Base-by-base conservation (phyloP, 1,140 invertebrate species). In the Hesperophylax magnus region DNA sequence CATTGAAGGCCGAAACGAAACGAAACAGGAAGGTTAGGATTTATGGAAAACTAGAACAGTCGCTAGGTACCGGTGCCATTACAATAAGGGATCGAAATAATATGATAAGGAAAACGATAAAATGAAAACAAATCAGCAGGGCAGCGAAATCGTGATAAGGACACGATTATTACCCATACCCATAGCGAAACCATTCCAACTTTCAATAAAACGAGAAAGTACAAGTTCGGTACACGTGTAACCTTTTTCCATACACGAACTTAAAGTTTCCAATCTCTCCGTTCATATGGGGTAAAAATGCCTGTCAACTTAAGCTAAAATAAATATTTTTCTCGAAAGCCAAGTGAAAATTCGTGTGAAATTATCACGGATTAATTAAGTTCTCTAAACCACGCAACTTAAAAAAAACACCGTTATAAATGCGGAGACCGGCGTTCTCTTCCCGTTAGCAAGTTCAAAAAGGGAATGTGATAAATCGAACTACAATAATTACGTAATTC, bases 101-200 rank as follows among this genome's bases (percentile, higher is more conserved):
- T 18, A 6, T n/a, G 56, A 58, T 58, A 18, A 67, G 34, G 20
- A 53, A 71, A 71, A 71, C 67, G 53, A 71, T 52, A 71, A 71
- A 69, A 5, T 9, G 65, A 69, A 69, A 69, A 53, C 67, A 53
- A 71, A 71, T 71, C 67, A 34, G 24, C 31, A 11, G 67, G 34
- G 67, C 67, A 53, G 20, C 15, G n/a, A 22, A 71, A 53, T 71
- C 34, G 15, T 24, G 67, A 71, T 71, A 52, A 71, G 67, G 67
- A n/a, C 14, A 52, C 34, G 53, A 71, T 71, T 47, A 53, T 47
- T 47, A 34, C 27, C n/a, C n/a, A n/a, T 31, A 39, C 63, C 63
- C 22, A 67, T 11, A 14, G 39, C 39, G 31, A 67, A 67, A 31
- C 63, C 27, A 27, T 31, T 67, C 22, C 27, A 0, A 27, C n/a